A percentile compares a stretch with the other conserved stretches of the same genome.
Evolutionary conservation across 2,797 vertebrate species (phyloP).

Genomic region (Pangasius larnaudii): DNA sequence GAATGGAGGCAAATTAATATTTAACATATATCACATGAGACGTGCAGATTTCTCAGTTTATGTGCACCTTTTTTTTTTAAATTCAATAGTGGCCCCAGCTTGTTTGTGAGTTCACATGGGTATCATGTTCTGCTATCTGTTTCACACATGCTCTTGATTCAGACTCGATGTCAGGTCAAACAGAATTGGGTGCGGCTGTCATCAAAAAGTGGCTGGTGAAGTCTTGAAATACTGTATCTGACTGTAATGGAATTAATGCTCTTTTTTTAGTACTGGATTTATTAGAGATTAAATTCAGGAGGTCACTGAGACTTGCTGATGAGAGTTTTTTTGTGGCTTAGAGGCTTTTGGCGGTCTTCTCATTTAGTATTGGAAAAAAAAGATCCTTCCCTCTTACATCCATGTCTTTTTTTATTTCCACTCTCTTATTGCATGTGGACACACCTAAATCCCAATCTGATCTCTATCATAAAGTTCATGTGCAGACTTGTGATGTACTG

Average conservation of each 20-base stretch:
- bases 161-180: slow-evolving; percentile 42
- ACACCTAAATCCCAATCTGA: slow-evolving; percentile 55
- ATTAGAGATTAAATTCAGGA: slow-evolving; percentile 31
- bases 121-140: slow-evolving; percentile 54
- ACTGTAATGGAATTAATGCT: neutral
- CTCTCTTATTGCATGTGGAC: slow-evolving; percentile 35
- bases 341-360: slow-evolving; percentile 38
- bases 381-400: slow-evolving; percentile 34
- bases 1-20: slow-evolving; percentile 47
- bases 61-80: neutral
- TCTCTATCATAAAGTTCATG: slow-evolving; percentile 54
- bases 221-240: slow-evolving; percentile 29
- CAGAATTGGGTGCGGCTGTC: slow-evolving; percentile 37
- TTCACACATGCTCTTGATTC: slow-evolving; percentile 36
- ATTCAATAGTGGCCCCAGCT: slow-evolving; percentile 37
- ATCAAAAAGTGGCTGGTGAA: slow-evolving; percentile 24
- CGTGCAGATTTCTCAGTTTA: slow-evolving; percentile 20
- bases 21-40: slow-evolving; percentile 35
- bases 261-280: slow-evolving; percentile 35
- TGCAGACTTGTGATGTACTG: slow-evolving; percentile 41
- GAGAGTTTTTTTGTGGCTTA: slow-evolving; percentile 24
- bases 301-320: slow-evolving; percentile 33
- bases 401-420: slow-evolving; percentile 45
- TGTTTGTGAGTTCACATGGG: slow-evolving; percentile 54
- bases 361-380: slow-evolving; percentile 33